Conservation (phyloP, 35 echinoderm and acorn worm genomes). For the Lytechinus variegatus region DNA sequence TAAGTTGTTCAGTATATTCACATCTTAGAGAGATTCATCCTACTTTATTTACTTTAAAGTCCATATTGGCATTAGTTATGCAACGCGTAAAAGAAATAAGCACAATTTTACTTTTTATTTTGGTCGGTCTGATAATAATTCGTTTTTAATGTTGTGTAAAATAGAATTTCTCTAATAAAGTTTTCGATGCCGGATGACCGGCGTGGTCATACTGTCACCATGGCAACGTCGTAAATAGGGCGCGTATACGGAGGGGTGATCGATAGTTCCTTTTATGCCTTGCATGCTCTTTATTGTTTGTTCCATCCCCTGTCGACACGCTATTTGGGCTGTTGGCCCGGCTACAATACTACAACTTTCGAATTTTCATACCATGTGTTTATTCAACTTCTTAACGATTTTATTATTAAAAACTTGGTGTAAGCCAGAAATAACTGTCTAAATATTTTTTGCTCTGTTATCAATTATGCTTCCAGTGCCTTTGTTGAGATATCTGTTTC, state of each 20-base stretch:
- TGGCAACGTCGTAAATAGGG: slow-evolving; percentile 19
- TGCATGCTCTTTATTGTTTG: neutral
- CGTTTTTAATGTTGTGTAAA: neutral
- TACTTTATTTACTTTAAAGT: neutral
- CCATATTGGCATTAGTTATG: neutral
- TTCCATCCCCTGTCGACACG: neutral
- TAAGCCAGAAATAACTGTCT: neutral
- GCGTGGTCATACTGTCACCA: neutral
- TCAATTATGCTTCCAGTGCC: neutral
- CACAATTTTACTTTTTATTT: neutral
- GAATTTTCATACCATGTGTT: neutral
- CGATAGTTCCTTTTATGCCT: slow-evolving; percentile 6
- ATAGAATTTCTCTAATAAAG: neutral
- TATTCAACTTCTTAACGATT: neutral
- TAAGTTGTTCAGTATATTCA: neutral
- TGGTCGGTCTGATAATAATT: neutral
- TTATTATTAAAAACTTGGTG: neutral
- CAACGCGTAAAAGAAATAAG: neutral
- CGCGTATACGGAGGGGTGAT: neutral
- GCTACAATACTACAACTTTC: neutral
- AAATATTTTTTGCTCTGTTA: neutral
- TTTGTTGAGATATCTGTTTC: neutral
- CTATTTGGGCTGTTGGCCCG: neutral
- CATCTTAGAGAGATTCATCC: neutral
- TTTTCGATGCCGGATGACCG: neutral